Evolutionary conservation across 1,140 invertebrate species (phyloP), one percentile per base, ranked within the genome.

Genomic region (Drosophila jambulina): DNA sequence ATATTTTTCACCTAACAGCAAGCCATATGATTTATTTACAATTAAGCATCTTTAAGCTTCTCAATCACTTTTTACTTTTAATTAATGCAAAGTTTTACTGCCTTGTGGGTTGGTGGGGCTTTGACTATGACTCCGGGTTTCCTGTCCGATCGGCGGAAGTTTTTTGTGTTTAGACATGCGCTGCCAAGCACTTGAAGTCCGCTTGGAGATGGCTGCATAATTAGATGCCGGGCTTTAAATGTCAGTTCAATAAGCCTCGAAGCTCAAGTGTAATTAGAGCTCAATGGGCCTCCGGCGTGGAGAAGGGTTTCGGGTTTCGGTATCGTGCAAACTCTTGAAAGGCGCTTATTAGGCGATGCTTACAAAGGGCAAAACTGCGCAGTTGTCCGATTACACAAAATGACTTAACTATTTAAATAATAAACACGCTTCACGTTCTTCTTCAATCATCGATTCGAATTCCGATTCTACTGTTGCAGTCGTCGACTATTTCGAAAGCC

Each of bases 91-190:
- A 90, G 57, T 78, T 70, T 38, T 57, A 62, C 54, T 62, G 64
- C 62, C 62, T 67, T 43, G 29, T 1, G 3, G 49, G 7, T 34
- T 53, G n/a, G 15, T 10, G 32, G 15, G 23, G 25, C 46, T 71
- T 54, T 72, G 32, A 46, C 63, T 71, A 34, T 62, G 46, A 43
- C 71, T 71, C 62, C 67, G 70, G 64, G 84, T 84, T 87, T 87
- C 84, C 84, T 88, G 84, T 83, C 65, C 62, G 56, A 79, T 85
- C 75, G 69, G 64, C 83, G 83, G 83, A 87, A 87, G 84, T 62
- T 79, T 83, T 69, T 54, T 78, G 74, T 78, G 74, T 70, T 87
- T 74, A 71, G 84, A 79, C 82, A 81, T 61, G 77, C 58, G 63
- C 53, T 38, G 53, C 45, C 63, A 74, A 75, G 64, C 70, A 88